Conservation (phyloP, 2,113 vertebrate genomes). For the Rattus rattus region DNA sequence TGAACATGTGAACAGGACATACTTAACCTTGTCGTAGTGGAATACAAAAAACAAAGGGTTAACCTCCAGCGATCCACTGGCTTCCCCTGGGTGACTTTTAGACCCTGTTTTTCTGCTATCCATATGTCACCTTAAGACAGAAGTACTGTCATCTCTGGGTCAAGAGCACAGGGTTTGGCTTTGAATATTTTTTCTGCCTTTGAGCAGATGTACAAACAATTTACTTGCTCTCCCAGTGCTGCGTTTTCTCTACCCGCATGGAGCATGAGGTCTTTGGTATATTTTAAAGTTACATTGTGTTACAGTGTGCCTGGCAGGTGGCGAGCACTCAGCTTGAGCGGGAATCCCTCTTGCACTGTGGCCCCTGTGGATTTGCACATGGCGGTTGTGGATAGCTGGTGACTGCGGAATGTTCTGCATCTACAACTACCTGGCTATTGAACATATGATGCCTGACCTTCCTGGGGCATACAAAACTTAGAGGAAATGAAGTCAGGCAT, state of each 20-base stretch:
- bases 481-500: neutral
- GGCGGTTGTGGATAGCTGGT: neutral
- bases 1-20: neutral
- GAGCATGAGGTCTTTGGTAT: neutral
- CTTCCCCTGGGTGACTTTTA: neutral
- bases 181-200: neutral
- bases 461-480: neutral
- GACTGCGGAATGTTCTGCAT: neutral
- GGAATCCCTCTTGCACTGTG: rapidly evolving
- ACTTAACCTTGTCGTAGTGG: neutral
- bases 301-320: rapidly evolving
- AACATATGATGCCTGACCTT: neutral
- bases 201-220: neutral
- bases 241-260: neutral
- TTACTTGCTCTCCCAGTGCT: neutral
- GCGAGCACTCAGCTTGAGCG: neutral
- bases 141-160: neutral
- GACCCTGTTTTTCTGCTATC: rapidly evolving
- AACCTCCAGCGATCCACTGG: no score
- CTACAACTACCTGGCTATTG: neutral
- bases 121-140: rapidly evolving
- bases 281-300: neutral
- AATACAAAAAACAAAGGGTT: neutral
- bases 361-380: neutral
- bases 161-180: neutral